Base-by-base conservation (phyloP, 2,797 vertebrate species). In the Chloroceryle amazona region DNA sequence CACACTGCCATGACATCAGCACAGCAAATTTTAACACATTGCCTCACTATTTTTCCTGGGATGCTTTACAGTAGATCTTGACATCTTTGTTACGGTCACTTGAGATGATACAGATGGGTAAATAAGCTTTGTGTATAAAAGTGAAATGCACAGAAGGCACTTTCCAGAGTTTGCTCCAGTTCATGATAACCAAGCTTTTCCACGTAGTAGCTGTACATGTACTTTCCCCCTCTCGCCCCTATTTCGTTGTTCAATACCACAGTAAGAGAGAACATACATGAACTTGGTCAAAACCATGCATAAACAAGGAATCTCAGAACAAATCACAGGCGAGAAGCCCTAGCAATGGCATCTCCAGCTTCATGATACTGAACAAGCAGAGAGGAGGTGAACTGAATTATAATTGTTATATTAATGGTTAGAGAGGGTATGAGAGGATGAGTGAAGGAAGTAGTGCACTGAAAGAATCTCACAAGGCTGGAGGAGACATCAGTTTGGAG, bases 91-190 rank as follows among this genome's bases (percentile, higher is more conserved):
- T 39, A 55, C 6, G 26, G 19, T 33, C 46, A 71, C 51, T 61
- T 17, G 95, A 95, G 85, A 94, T 96, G 70, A 93, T 79, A 49
- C 31, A 70, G 29, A 52, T 2, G 18, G 47, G n/a, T 88, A 91
- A 93, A 88, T 51, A 78, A 67, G 49, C 6, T 70, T 79, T 68
- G 35, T 42, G 89, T 28, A 68, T 41, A 83, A 35, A 80, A 78
- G 10, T 54, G 28, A 86, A 92, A 89, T 47, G 79, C 86, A 96
- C 70, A 81, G 55, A 96, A 97, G 90, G 91, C 91, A 96, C 88
- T 90, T 95, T 73, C 63, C 66, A 95, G 44, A 86, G n/a, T 84
- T 90, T 85, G 60, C 44, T 89, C 81, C 83, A 90, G 87, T 80
- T 93, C 80, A 79, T 13, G 29, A 58, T 35, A 89, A 73, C 31